Base-by-base conservation (phyloP, 1,140 invertebrate genomes). In the Sweltsa coloradensis region DNA sequence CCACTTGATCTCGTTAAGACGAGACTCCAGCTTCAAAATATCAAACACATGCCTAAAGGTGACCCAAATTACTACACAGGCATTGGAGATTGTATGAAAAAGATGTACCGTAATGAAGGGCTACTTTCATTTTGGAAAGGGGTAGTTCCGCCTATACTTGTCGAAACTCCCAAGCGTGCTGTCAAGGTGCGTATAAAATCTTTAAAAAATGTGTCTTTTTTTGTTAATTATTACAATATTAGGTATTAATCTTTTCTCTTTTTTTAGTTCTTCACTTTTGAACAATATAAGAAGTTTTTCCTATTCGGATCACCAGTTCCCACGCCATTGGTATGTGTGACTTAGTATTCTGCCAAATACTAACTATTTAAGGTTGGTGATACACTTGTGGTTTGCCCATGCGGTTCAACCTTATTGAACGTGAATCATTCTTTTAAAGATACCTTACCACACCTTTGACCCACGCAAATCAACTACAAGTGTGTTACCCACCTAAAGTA, bases 151-250 rank as follows among this genome's bases (percentile, higher is more conserved):
- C 91, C 91, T 7, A 82, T 95, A 57, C 60, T 95, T 45, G 89
- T 85, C n/a, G 91, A 96, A 71, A 95, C 90, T 24, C 92, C 91
- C 5, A 96, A 96, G 68, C 62, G 91, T 60, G 91, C 90, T 39
- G 82, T 89, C 0, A 95, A 96, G 66, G 75, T 79, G 21, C 16
- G 34, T 16, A 9, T 36, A 3, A 41, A 14, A 9, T 23, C 24
- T 41, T 41, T 23, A 14, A 41, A 41, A 41, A 21, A 41, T 41
- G 4, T 41, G 5, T 3, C 16, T 26, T 41, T n/a, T 58, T 55
- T 57, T 22, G 14, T 42, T 46, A 13, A 22, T 49, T 19, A 29
- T 41, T 18, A 22, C 13, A 23, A 26, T 44, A 34, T 34, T 45
- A 37, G 47, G 3, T 54, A 21, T 3, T 23, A 26, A 11, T 34